Percentiles rank a stretch among this genome's conserved stretches.
phyloP scores from a whole-genome alignment of 2,113 vertebrate species.

The Pelvicachromis taeniatus region DNA sequence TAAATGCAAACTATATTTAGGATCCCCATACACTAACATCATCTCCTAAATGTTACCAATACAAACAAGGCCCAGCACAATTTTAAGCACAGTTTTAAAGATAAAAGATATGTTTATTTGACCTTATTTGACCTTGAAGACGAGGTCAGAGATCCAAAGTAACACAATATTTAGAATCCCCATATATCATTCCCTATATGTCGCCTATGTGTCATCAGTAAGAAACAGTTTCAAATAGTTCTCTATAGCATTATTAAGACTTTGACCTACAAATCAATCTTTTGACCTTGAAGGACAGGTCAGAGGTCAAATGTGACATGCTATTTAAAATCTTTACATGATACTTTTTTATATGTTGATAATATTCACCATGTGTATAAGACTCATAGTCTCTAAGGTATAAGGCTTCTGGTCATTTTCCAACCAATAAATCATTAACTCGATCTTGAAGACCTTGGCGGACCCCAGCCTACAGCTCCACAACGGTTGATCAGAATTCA shows the following conservation, averaged over 20 bases:
- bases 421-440: not conserved
- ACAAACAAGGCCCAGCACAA: not conserved
- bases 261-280: not conserved
- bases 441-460: not conserved
- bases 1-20: not conserved
- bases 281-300: not conserved
- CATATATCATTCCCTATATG: not conserved
- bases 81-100: not conserved
- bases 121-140: not conserved
- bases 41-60: not conserved
- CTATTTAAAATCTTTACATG: not conserved
- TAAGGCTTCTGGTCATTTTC: not conserved
- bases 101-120: fast-evolving
- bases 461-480: not conserved
- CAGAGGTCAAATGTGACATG: not conserved
- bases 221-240: not conserved
- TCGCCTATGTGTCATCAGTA: not conserved
- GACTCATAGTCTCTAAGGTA: not conserved
- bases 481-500: not conserved
- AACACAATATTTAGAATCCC: not conserved
- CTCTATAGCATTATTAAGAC: not conserved
- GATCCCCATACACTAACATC: not conserved
- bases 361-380: not conserved
- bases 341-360: too few species aligned
- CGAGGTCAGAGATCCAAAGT: not conserved